A percentile compares a stretch with the other conserved stretches of the same genome.
These are phyloP conservation scores for Microctenopoma steveboyesi DNA, from an alignment of 2,797 vertebrate genomes.

Conservation along the genomic window DNA sequence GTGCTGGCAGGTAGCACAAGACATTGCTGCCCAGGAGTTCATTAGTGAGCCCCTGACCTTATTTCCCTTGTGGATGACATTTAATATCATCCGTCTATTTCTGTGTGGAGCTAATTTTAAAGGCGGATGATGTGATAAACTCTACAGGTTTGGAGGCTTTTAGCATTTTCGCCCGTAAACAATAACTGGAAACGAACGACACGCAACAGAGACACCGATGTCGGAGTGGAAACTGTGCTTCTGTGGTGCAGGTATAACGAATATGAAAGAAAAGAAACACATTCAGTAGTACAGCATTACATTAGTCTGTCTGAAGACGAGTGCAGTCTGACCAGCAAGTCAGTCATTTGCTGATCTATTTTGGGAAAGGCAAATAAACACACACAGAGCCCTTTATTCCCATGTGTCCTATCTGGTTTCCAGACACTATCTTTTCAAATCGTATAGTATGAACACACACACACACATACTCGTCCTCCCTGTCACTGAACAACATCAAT, in stretches of 20 bases:
- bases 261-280: slow-evolving; percentile 28
- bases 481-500: slow-evolving; percentile 51
- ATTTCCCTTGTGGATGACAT: slow-evolving; percentile 67
- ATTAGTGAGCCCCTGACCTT: slow-evolving; percentile 59
- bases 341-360: slow-evolving; percentile 56
- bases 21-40: slow-evolving; percentile 39
- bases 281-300: slow-evolving; percentile 45
- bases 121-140: slow-evolving; percentile 41
- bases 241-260: not conserved
- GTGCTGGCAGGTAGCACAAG: slow-evolving; percentile 20
- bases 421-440: slow-evolving; percentile 23
- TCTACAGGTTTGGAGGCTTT: not conserved
- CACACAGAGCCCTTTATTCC: slow-evolving; percentile 21
- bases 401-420: slow-evolving; percentile 51
- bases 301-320: slow-evolving; percentile 38
- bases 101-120: slow-evolving; percentile 54
- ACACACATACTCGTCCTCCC: slow-evolving; percentile 21
- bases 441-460: not conserved
- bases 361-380: slow-evolving; percentile 67
- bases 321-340: slow-evolving; percentile 35
- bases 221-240: slow-evolving; percentile 2
- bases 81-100: slow-evolving; percentile 75
- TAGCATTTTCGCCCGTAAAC: slow-evolving; percentile 18
- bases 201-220: not conserved
- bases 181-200: not conserved